Evolutionary conservation across 2,113 vertebrate genomes (phyloP).

Genomic region (Corythoichthys haematopterus): DNA sequence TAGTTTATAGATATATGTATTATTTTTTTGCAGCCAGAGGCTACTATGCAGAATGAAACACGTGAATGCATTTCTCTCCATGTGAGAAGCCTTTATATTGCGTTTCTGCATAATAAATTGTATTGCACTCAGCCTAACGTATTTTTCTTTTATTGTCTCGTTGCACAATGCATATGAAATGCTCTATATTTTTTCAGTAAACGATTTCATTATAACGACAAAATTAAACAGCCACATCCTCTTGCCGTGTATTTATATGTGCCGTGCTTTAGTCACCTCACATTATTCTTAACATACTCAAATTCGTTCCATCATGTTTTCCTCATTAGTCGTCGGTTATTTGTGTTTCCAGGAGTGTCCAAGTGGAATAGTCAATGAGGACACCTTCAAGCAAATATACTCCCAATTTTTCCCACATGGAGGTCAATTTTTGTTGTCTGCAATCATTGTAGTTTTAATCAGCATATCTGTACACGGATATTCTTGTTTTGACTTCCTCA

Average conservation of each 20-base stretch:
- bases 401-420: conserved; percentile 97
- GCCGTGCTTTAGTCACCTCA: background rate
- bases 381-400: conserved; percentile 97
- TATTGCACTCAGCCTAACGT: background rate
- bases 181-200: background rate
- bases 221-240: background rate
- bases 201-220: background rate
- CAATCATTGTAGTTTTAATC: background rate
- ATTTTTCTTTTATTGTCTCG: background rate
- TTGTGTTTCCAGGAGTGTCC: conserved; percentile 83
- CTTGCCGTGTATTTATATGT: background rate
- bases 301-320: background rate
- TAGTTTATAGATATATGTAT: background rate
- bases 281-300: background rate
- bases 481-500: conserved; percentile 49
- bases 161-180: background rate
- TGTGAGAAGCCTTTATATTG: background rate
- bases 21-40: background rate
- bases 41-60: background rate
- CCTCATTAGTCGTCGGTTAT: background rate
- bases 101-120: background rate
- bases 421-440: conserved; percentile 71
- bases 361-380: conserved; percentile 90
- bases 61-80: background rate
- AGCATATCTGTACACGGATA: background rate